Evolutionary conservation across 1,140 invertebrate genomes (phyloP).

Genomic region (Formica exsecta): DNA sequence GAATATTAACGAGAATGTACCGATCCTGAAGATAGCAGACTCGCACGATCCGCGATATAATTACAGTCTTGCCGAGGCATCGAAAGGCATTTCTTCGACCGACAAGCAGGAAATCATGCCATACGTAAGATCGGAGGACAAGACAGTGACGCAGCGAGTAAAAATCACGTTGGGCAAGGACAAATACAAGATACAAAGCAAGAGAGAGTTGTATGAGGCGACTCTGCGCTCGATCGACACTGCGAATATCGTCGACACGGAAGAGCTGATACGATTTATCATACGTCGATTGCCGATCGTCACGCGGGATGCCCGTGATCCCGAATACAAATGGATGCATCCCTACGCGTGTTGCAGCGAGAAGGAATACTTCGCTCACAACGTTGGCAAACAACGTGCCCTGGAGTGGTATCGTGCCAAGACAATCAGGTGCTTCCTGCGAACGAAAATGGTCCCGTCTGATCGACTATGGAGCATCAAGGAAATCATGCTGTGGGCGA

Average conservation of each 20-base stretch:
- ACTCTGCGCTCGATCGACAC: conserved; percentile 67
- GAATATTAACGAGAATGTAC: conserved; percentile 74
- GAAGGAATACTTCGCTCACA: conserved; percentile 86
- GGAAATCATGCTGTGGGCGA: conserved; percentile 87
- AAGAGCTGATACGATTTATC: conserved; percentile 81
- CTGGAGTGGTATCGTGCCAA: conserved; percentile 87
- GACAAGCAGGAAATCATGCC: conserved; percentile 44
- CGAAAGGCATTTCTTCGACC: not conserved
- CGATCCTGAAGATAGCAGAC: conserved; percentile 77
- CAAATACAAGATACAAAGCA: conserved; percentile 77
- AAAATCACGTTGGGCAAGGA: conserved; percentile 77
- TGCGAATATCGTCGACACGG: conserved; percentile 63
- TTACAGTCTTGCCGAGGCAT: not conserved
- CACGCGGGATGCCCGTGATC: conserved; percentile 79
- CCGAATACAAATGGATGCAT: conserved; percentile 84
- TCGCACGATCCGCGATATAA: conserved; percentile 1
- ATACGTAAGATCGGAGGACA: conserved; percentile 25
- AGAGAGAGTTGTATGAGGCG: conserved; percentile 75
- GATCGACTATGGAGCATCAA: conserved; percentile 85
- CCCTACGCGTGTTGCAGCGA: conserved; percentile 85
- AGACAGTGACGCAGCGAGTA: conserved; percentile 3
- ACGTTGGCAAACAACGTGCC: conserved; percentile 86
- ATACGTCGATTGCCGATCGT: conserved; percentile 81
- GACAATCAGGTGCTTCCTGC: conserved; percentile 80
- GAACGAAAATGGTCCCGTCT: conserved; percentile 75